phyloP scores from a whole-genome alignment of 1,140 invertebrate species.

The Diorhabda elongata region DNA sequence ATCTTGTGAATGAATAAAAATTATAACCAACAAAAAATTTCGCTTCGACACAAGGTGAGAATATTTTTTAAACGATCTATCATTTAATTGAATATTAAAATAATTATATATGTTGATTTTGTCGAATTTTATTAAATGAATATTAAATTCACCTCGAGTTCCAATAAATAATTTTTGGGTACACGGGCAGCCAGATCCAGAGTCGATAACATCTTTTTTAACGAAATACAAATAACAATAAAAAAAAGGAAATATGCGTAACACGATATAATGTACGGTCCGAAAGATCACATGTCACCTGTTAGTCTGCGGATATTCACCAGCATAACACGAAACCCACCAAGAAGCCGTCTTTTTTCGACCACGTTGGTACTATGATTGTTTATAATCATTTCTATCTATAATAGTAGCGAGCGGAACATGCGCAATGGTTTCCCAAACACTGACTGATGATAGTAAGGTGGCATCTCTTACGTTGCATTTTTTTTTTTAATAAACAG shows the following conservation, averaged over 20 bases:
- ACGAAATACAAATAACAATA: too few relatives aligned
- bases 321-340: neutral
- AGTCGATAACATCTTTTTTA: slow-evolving; percentile 10
- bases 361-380: slow-evolving; percentile 6
- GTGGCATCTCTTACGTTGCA: neutral
- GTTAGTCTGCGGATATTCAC: slow-evolving; percentile 1
- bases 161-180: slow-evolving; percentile 5
- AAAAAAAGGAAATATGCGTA: neutral
- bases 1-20: too few relatives aligned
- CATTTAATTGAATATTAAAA: too few relatives aligned
- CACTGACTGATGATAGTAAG: neutral
- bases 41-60: too few relatives aligned
- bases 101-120: too few relatives aligned
- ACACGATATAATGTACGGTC: neutral
- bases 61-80: too few relatives aligned
- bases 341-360: slow-evolving; percentile 12
- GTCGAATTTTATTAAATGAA: too few relatives aligned
- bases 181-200: slow-evolving; percentile 11
- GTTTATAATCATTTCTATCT: slow-evolving; percentile 18
- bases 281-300: slow-evolving; percentile 14
- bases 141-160: slow-evolving; percentile 16
- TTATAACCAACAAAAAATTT: too few relatives aligned
- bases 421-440: neutral
- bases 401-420: slow-evolving; percentile 10
- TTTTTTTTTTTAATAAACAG: too few relatives aligned